Base-by-base conservation (phyloP, 2,113 vertebrate species). In the Pseudolaguvia tuberculata region DNA sequence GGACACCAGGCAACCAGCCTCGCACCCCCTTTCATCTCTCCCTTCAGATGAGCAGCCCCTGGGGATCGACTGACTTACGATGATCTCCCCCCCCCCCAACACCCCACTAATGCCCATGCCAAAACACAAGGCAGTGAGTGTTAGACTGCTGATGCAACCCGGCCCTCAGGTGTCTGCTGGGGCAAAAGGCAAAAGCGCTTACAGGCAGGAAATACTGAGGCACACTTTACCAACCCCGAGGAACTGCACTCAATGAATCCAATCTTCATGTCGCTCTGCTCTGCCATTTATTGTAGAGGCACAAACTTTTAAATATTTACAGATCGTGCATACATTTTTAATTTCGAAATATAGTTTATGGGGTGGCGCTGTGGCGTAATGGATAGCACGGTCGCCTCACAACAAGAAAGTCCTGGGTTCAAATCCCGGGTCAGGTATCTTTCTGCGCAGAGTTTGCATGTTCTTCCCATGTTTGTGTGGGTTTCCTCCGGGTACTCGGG, bases 1-100 rank as follows among this genome's bases (percentile, higher is more conserved):
- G 72, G 76, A 85, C 83, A 80, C 82, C 52, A 81, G 80, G 78
- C 74, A 88, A 87, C 85, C n/a, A 31, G 23, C 75, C 53, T 57
- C 72, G 65, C 61, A 69, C 66, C 68, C 56, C 80, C 76, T 78
- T 81, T 81, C 76, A 81, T 74, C 47, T 45, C 65, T 78, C 58
- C n/a, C 66, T 10, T 77, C 68, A 65, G 78, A 78, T n/a, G 63
- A 58, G 69, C n/a, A 68, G 79, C 47, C 76, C 78, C 48, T 52
- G 25, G 75, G 58, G 68, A 52, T 59, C 35, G 55, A 39, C 47
- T 75, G 75, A 72, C 51, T 70, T 66, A 52, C 20, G 42, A 45
- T n/a, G 35, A 70, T 4, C 70, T 27, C 25, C 27, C 55, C 67
- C 35, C 5, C 12, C 39, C 50, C 10, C n/a, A 29, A 48, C 55